Percentiles rank a stretch among this genome's conserved stretches.
Conservation (phyloP, 2,113 vertebrate species). For the Chaetorhynchus papuensis region DNA sequence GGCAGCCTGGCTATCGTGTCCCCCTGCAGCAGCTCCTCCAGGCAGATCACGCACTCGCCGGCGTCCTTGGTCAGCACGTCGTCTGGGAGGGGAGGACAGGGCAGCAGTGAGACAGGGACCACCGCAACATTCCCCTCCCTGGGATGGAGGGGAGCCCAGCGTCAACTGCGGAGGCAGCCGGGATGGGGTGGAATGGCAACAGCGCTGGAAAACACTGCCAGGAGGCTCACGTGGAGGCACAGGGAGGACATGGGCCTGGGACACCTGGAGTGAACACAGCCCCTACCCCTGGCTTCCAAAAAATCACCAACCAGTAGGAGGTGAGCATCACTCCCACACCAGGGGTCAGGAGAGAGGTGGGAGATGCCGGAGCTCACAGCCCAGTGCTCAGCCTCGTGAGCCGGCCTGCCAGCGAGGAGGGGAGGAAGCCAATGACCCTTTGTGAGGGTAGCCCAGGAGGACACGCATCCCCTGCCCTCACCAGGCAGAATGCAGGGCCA, state of each 20-base stretch:
- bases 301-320: not conserved
- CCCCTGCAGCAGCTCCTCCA: conserved; percentile 97
- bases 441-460: not conserved
- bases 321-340: not conserved
- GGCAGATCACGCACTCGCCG: conserved; percentile 97
- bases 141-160: not conserved
- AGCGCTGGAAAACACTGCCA: not conserved
- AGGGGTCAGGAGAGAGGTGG: not conserved
- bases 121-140: fast-evolving
- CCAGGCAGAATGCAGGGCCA: not conserved
- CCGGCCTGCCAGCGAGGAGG: not conserved
- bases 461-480: fast-evolving
- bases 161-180: fast-evolving
- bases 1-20: conserved; percentile 99
- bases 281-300: not conserved
- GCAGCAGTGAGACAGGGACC: not conserved
- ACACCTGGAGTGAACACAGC: not conserved
- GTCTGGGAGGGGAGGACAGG: conserved; percentile 70
- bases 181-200: not conserved
- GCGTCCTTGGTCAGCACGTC: conserved; percentile 96
- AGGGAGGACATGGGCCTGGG: not conserved
- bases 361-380: not conserved
- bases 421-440: not conserved
- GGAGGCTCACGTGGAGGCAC: not conserved
- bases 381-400: not conserved